Evolutionary conservation across 2,888 invertebrate species (phyloP).

Genomic region (Acleris laterana): DNA sequence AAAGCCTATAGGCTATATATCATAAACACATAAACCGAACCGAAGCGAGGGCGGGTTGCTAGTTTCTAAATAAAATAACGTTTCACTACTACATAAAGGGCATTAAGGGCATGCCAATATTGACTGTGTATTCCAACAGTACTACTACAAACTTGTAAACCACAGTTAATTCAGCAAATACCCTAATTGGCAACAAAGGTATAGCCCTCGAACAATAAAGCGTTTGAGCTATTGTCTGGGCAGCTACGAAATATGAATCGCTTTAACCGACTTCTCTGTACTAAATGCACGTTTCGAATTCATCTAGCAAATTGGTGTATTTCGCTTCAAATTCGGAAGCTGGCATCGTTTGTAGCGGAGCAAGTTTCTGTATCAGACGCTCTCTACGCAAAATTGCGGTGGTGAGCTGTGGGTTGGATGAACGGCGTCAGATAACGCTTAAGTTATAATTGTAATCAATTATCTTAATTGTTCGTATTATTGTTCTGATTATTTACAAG

Average conservation of each 20-base stretch:
- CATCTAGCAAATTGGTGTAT: conserved; percentile 18
- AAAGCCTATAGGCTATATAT: too few species aligned
- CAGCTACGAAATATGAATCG: conserved; percentile 8
- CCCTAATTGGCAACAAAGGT: too few species aligned
- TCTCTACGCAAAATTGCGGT: conserved; percentile 18
- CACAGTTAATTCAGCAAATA: background rate
- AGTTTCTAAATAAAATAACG: too few species aligned
- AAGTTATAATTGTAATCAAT: background rate
- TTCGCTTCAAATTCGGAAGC: conserved; percentile 9
- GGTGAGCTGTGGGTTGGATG: background rate
- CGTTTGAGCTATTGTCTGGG: background rate
- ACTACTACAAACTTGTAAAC: too few species aligned
- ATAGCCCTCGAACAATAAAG: background rate
- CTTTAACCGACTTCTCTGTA: conserved; percentile 4
- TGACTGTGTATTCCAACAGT: too few species aligned
- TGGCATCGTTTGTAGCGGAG: conserved; percentile 25
- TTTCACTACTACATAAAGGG: too few species aligned
- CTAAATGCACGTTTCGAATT: conserved; percentile 18
- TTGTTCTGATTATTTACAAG: too few species aligned
- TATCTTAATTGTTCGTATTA: too few species aligned
- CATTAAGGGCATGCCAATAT: too few species aligned
- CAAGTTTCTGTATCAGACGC: conserved; percentile 40
- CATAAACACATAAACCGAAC: too few species aligned
- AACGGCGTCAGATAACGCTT: background rate
- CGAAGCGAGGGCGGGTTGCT: too few species aligned